A percentile compares a stretch with the other conserved stretches of the same genome.
phyloP scores from a whole-genome alignment of 2,797 vertebrate species.

The Potorous gilbertii region DNA sequence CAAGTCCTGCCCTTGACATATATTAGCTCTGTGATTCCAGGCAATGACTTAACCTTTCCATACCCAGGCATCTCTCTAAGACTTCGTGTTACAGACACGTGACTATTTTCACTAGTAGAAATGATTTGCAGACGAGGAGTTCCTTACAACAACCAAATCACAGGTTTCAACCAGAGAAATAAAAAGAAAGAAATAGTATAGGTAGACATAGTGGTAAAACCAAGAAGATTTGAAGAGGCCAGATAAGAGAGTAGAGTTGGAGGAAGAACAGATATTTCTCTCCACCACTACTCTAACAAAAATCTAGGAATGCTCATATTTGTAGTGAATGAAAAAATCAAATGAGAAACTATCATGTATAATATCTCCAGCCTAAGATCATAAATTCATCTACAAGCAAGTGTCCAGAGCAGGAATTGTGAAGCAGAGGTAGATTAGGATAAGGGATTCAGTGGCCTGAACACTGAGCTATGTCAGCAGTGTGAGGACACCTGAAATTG shows the following conservation, averaged over 20 bases:
- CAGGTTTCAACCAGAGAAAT: not conserved
- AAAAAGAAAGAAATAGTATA: too few relatives aligned
- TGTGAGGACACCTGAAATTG: not conserved
- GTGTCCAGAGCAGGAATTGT: not conserved
- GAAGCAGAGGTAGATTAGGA: not conserved
- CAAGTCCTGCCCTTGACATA: not conserved
- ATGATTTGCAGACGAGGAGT: not conserved
- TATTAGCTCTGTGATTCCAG: not conserved
- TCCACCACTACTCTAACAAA: not conserved
- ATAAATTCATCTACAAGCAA: not conserved
- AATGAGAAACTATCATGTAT: not conserved
- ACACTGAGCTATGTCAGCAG: not conserved
- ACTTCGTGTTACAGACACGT: not conserved
- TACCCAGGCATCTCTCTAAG: not conserved
- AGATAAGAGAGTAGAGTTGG: not conserved
- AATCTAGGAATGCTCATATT: not conserved
- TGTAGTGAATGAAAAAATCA: not conserved
- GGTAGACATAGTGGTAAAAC: not conserved
- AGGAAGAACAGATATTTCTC: not conserved
- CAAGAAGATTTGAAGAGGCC: not conserved
- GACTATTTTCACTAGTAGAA: not conserved
- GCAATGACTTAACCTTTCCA: not conserved
- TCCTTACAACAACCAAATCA: not conserved
- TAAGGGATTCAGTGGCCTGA: not conserved
- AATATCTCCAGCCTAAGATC: not conserved